Conservation (phyloP, 2,888 invertebrate genomes). For the Hirtodrosophila duncani region DNA sequence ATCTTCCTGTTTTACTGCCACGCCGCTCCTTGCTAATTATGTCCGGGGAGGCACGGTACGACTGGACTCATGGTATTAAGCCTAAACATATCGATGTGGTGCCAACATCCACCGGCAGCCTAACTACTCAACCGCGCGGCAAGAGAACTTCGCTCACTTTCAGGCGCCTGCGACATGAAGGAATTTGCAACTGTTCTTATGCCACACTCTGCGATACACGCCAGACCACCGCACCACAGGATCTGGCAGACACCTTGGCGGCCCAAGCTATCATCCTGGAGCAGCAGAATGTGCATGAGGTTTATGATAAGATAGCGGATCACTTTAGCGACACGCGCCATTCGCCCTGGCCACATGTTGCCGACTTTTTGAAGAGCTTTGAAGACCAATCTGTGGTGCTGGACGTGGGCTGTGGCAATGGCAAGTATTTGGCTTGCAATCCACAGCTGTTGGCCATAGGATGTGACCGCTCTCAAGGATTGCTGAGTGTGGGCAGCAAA, state of each 20-base stretch:
- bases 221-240: conserved; percentile 29
- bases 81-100: conserved; percentile 89
- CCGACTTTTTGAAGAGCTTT: conserved; percentile 86
- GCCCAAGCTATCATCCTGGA: conserved; percentile 83
- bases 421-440: conserved; percentile 88
- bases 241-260: conserved; percentile 68
- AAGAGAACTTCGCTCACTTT: conserved; percentile 92
- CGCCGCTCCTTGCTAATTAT: conserved; percentile 87
- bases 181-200: conserved; percentile 85
- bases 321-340: conserved; percentile 98
- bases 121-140: conserved; percentile 80
- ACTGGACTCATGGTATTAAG: conserved; percentile 93
- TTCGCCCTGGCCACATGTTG: conserved; percentile 95
- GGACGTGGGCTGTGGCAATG: conserved; percentile 99
- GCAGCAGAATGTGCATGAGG: conserved; percentile 87
- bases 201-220: conserved; percentile 84
- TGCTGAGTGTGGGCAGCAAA: conserved; percentile 82
- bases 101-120: conserved; percentile 79
- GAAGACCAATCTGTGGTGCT: conserved; percentile 85
- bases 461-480: conserved; percentile 86
- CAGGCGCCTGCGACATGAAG: conserved; percentile 80
- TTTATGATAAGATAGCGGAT: conserved; percentile 95
- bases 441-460: conserved; percentile 82
- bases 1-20: conserved; percentile 83
- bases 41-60: conserved; percentile 88